Conservation (phyloP, 2,888 invertebrate genomes). For the Nephrotoma appendiculata region DNA sequence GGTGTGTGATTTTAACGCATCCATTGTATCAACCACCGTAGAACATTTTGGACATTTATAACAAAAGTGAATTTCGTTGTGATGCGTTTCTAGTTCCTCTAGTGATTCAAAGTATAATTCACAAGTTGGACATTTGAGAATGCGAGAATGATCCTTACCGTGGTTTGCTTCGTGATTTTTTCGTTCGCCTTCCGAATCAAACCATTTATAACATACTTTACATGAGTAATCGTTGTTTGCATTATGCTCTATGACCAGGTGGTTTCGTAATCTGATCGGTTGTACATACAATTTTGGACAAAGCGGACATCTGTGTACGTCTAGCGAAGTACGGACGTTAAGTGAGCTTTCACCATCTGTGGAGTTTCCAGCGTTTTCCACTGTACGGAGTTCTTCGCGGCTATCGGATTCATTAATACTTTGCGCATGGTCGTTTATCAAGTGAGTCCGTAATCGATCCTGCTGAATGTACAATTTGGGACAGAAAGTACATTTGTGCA, state of each 20-base stretch:
- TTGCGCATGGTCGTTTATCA: conserved; percentile 23
- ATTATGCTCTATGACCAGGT: conserved; percentile 16
- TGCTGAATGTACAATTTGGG: conserved; percentile 28
- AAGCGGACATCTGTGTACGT: conserved; percentile 22
- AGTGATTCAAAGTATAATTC: conserved; percentile 27
- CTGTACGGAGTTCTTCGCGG: neutral
- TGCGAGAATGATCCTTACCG: conserved; percentile 25
- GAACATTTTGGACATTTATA: neutral
- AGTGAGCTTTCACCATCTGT: too few species aligned
- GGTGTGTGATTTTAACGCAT: conserved; percentile 12
- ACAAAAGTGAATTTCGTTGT: conserved; percentile 17
- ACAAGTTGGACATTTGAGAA: conserved; percentile 33
- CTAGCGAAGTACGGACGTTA: neutral
- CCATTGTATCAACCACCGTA: neutral
- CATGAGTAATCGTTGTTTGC: conserved; percentile 20
- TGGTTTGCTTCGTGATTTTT: conserved; percentile 25
- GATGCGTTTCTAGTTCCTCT: conserved; percentile 30
- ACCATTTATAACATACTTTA: conserved; percentile 26
- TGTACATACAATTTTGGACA: conserved; percentile 29
- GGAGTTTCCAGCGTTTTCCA: neutral
- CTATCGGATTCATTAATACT: conserved; percentile 13
- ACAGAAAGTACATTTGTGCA: conserved; percentile 25
- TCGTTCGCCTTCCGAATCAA: conserved; percentile 23
- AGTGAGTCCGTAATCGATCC: conserved; percentile 27
- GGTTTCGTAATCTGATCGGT: conserved; percentile 26